phyloP scores from a whole-genome alignment of 2,113 vertebrate genomes.

The Anser brachyrhynchus region DNA sequence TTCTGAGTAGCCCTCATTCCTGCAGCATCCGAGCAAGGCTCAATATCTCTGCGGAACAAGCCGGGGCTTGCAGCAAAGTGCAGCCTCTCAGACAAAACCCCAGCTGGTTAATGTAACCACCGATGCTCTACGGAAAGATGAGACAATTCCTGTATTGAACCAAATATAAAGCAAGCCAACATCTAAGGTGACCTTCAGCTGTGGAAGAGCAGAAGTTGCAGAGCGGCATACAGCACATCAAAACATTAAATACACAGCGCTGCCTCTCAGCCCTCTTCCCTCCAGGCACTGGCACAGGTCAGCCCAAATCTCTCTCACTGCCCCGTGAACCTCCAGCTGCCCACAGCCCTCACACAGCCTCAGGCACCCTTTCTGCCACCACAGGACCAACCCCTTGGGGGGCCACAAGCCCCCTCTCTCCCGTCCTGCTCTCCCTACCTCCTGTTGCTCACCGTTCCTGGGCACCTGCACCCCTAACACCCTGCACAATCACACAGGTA shows the following conservation, averaged over 20 bases:
- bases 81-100: conserved; percentile 28
- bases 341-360: neutral
- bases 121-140: conserved; percentile 50
- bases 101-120: conserved; percentile 60
- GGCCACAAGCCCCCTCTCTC: neutral
- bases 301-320: neutral
- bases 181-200: conserved; percentile 57
- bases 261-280: neutral
- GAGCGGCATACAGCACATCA: neutral
- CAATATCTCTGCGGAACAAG: neutral
- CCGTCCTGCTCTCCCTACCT: neutral
- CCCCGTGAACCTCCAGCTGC: neutral
- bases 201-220: neutral
- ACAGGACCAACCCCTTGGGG: neutral
- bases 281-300: neutral
- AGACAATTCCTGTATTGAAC: conserved; percentile 69
- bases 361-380: neutral
- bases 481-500: neutral
- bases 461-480: neutral
- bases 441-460: neutral
- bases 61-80: neutral
- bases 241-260: neutral
- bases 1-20: neutral
- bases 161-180: neutral
- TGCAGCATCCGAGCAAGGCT: conserved; percentile 1